Conservation (phyloP, 2,888 invertebrate species). For the Pantelozetes paolii region DNA sequence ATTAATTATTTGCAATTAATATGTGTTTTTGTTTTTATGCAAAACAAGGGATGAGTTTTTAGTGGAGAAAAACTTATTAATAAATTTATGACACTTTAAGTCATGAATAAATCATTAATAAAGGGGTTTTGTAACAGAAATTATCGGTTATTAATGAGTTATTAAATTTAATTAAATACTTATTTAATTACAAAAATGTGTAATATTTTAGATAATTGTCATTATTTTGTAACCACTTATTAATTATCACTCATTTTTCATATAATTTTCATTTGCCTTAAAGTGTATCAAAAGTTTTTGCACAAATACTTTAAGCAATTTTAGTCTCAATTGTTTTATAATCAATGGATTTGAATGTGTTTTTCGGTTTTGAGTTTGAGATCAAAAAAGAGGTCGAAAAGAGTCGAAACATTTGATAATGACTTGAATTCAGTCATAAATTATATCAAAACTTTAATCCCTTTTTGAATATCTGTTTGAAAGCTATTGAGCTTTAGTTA, state of each 20-base stretch:
- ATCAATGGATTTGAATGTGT: background rate
- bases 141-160: constrained; percentile 24
- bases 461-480: background rate
- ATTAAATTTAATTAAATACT: constrained; percentile 5
- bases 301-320: background rate
- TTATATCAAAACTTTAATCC: no score
- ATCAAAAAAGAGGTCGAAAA: background rate
- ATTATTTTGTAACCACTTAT: background rate
- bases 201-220: constrained; percentile 1
- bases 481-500: background rate
- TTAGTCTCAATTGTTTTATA: background rate
- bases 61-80: background rate
- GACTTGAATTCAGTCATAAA: background rate
- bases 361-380: background rate
- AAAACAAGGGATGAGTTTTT: background rate
- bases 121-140: background rate
- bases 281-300: background rate
- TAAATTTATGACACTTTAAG: constrained; percentile 8
- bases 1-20: constrained; percentile 28
- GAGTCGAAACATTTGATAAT: background rate
- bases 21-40: background rate
- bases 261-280: background rate
- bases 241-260: background rate
- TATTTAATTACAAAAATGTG: background rate
- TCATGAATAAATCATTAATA: constrained; percentile 30